These are phyloP conservation scores for Oreotrochilus melanogaster DNA, from an alignment of 2,113 vertebrate genomes.

Conservation along the genomic window DNA sequence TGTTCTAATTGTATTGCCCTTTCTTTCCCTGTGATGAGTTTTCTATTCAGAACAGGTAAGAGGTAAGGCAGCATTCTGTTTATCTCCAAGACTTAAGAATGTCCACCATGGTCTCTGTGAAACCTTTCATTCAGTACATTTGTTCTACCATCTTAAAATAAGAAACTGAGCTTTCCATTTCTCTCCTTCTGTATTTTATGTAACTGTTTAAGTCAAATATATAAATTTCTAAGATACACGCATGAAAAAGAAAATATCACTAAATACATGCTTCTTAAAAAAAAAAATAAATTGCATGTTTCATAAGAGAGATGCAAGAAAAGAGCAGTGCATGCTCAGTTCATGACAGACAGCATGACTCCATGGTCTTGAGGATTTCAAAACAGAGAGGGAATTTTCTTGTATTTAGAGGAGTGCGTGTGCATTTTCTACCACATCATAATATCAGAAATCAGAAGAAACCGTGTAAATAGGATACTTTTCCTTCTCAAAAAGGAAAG, in stretches of 20 bases:
- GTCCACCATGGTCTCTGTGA: not conserved
- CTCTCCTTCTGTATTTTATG: not conserved
- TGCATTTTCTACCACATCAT: not conserved
- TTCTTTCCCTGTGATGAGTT: slow-evolving; percentile 48
- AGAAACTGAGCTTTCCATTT: not conserved
- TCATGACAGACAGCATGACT: not conserved
- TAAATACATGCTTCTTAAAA: not conserved
- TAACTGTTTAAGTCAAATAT: not conserved
- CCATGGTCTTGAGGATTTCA: not conserved
- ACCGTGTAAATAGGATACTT: not conserved
- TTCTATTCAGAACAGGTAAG: slow-evolving; percentile 33
- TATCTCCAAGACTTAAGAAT: slow-evolving; percentile 7
- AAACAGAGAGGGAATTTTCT: not conserved
- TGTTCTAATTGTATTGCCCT: slow-evolving; percentile 66
- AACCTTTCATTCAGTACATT: not conserved
- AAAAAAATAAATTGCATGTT: not conserved
- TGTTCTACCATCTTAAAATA: not conserved
- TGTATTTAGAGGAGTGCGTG: not conserved
- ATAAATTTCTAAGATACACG: not conserved
- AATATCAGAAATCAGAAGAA: not conserved
- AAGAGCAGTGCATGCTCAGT: not conserved
- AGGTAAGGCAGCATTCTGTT: slow-evolving; percentile 11
- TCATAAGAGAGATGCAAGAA: not conserved
- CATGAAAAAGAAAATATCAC: not conserved
- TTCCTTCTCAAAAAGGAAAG: not conserved